Percentiles rank a stretch among this genome's conserved stretches.
These are phyloP conservation scores for Hypsibius dujardini DNA, from an alignment of 1,140 invertebrate genomes.

Conservation along the genomic window DNA sequence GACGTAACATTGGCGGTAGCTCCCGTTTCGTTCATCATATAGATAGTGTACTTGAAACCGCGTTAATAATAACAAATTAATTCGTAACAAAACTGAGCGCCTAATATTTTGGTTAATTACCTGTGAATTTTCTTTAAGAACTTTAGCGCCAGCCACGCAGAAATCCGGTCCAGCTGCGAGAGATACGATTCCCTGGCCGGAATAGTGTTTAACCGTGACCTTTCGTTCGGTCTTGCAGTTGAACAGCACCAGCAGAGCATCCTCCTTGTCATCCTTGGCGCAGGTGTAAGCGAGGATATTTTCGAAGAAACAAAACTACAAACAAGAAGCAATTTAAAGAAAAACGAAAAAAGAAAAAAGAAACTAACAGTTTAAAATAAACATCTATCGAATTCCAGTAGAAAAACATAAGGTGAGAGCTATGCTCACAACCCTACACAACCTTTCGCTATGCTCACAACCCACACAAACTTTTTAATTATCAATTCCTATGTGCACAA, in stretches of 20 bases:
- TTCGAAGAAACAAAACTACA: neutral
- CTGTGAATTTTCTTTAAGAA: no score
- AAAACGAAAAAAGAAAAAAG: no score
- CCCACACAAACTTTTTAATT: no score
- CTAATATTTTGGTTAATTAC: neutral
- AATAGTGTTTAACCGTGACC: neutral
- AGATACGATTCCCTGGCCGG: neutral
- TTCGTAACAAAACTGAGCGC: neutral
- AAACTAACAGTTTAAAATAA: no score
- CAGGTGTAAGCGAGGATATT: conserved; percentile 7
- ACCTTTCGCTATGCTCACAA: no score
- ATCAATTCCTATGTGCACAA: no score
- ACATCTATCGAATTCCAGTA: no score
- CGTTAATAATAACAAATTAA: neutral
- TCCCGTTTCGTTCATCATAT: neutral
- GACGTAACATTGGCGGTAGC: neutral
- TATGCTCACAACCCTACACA: no score
- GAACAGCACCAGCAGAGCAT: conserved; percentile 9
- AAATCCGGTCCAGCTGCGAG: neutral
- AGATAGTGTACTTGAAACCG: neutral
- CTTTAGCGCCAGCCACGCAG: neutral
- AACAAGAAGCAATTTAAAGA: neutral
- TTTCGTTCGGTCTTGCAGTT: neutral
- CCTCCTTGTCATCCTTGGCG: neutral
- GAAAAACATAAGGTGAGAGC: no score